Base-by-base conservation (phyloP, 2,888 invertebrate species). In the Callosobruchus maculatus region DNA sequence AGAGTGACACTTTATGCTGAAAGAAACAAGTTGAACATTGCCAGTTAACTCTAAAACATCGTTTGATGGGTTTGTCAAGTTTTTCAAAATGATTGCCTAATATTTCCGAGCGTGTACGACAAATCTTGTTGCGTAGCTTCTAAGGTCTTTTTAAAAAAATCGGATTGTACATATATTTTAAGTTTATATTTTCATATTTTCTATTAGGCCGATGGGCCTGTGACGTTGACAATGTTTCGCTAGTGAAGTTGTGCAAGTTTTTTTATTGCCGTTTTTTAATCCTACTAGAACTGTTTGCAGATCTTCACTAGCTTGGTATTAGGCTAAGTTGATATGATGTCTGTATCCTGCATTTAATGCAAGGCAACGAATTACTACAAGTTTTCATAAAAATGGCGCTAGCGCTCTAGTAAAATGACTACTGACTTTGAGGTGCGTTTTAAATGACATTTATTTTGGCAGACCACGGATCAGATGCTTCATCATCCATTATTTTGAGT, bases 151-250 rank as follows among this genome's bases (percentile, higher is more conserved):
- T 49, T 49, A 7, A 49, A 49, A 49, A 49, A 72, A 73, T 72
- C 76, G 74, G 69, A 78, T 73, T 82, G 82, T 83, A 83, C 74
- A 83, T 81, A 83, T 81, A 83, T 81, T 81, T 74, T 77, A 77
- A 77, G 82, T 84, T 84, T 83, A 80, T 83, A 84, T 83, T 84
- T 84, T 84, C 82, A 83, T 83, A 83, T 82, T 81, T 82, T 83
- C 49, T 49, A 49, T 82, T 82, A 82, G 79, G 49, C 49, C 49
- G 49, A 49, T 49, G 49, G 49, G 49, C 49, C 49, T 49, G 49
- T 49, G 49, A 49, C 80, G 78, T 77, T 76, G 75, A 77, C 75
- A 49, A 18, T 49, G 49, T 49, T 49, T 13, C 5, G 13, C 49
- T 49, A 18, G 49, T 49, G 49, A 49, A 18, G 49, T 7, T 49